Evolutionary conservation across 2,888 invertebrate species (phyloP), one percentile per base, ranked within the genome.

Genomic region (Proisotoma minuta): DNA sequence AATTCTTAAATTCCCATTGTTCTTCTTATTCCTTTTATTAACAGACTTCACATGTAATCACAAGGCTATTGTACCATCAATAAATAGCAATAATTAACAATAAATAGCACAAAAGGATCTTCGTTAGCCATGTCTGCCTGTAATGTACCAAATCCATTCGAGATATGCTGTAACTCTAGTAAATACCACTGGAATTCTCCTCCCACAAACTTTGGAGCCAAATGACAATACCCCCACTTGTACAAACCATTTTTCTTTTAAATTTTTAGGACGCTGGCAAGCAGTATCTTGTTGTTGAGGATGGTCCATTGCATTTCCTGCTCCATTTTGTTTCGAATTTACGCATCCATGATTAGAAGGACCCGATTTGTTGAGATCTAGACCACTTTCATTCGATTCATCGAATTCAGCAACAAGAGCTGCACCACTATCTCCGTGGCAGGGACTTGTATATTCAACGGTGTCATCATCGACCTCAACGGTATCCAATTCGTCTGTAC

Each of bases 101-200:
- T n/a, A n/a, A n/a, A n/a, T n/a, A n/a, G n/a, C n/a, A n/a, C n/a
- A n/a, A n/a, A n/a, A n/a, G n/a, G n/a, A n/a, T n/a, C 34, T 8
- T n/a, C 23, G 20, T 62, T 59, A 66, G 1, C 68, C 68, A 56
- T 65, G 68, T 53, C 65, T 57, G 1, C 68, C 68, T 24, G 62
- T 65, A 20, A 68, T 63, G 26, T 54, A 65, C 12, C 63, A 56
- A 24, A 68, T 63, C 68, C 68, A 68, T 62, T 71, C 64, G 24
- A 71, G 49, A 34, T 71, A 65, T 2, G 65, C 71, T 1, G 69
- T 66, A 8, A 71, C 57, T 24, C 71, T 50, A 4, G 71, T 66
- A 43, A 61, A 71, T 2, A 64, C 67, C 0, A 65, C 68, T n/a
- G 71, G 71, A 29, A 52, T 57, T 4, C 60, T 62, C 3, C 57